Percentiles rank a stretch among this genome's conserved stretches.
Conservation (phyloP, 2,888 invertebrate genomes). For the Argynnis bischoffii region DNA sequence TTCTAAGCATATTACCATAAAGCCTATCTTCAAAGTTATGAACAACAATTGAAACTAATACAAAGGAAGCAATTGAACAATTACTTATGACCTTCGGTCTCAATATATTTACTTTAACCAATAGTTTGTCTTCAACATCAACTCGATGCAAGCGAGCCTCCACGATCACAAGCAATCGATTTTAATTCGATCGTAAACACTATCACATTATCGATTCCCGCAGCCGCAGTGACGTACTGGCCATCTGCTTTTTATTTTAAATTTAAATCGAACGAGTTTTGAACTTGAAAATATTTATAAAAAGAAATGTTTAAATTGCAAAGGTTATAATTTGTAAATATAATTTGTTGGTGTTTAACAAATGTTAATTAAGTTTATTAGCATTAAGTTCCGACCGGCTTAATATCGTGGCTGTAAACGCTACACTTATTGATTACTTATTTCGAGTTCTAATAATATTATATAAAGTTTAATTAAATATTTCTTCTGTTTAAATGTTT, state of each 20-base stretch:
- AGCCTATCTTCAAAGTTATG: neutral
- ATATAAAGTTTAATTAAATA: no score
- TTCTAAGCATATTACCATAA: neutral
- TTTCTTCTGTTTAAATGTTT: no score
- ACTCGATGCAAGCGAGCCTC: constrained; percentile 38
- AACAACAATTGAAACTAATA: constrained; percentile 2
- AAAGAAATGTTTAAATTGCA: constrained; percentile 10
- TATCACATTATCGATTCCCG: constrained; percentile 65
- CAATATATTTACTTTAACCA: constrained; percentile 17
- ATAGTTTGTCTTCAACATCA: constrained; percentile 16
- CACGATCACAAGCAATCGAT: constrained; percentile 63
- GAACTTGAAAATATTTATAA: constrained; percentile 29
- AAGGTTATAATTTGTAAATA: constrained; percentile 17
- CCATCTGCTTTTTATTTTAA: constrained; percentile 44
- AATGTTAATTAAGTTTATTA: constrained; percentile 4
- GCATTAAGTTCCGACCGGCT: neutral
- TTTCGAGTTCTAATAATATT: neutral
- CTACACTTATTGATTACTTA: neutral
- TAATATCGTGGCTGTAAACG: neutral
- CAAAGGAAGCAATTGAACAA: constrained; percentile 11
- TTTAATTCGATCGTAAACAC: constrained; percentile 76
- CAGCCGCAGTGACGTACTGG: constrained; percentile 52
- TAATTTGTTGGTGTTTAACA: constrained; percentile 15
- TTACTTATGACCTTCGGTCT: constrained; percentile 10
- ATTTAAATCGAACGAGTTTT: constrained; percentile 44